A percentile compares a stretch with the other conserved stretches of the same genome.
Evolutionary conservation across 2,797 vertebrate species (phyloP).

Genomic region (Tragelaphus eurycerus): DNA sequence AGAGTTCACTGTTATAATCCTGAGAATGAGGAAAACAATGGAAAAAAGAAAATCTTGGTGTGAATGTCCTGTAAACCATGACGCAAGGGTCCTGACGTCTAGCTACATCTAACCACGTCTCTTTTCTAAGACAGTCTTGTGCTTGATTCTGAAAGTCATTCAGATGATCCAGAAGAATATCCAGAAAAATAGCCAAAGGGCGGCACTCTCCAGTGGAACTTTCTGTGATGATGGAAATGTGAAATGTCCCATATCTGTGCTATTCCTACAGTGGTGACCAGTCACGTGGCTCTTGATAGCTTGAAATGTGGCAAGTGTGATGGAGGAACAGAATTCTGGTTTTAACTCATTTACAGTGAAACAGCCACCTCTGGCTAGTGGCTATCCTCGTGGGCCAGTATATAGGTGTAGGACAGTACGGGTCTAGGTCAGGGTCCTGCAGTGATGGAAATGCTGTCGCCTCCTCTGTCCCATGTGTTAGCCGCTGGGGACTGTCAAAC

Average conservation of each 20-base stretch:
- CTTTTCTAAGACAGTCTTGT: not conserved
- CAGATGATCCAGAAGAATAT: not conserved
- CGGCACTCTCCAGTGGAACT: not conserved
- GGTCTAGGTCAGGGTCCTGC: not conserved
- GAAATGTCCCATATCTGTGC: fast-evolving
- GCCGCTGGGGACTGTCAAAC: no score
- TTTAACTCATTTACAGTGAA: not conserved
- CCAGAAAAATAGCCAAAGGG: not conserved
- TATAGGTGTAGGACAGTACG: not conserved
- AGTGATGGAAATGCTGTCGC: not conserved
- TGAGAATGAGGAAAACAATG: not conserved
- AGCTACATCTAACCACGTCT: not conserved
- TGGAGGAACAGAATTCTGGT: not conserved
- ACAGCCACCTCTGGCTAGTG: not conserved
- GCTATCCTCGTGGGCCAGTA: not conserved
- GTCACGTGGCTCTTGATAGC: fast-evolving
- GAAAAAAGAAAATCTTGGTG: not conserved
- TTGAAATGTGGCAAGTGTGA: not conserved
- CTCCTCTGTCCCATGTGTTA: not conserved
- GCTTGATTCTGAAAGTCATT: not conserved
- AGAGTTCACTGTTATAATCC: not conserved
- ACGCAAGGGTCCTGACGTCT: not conserved
- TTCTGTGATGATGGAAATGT: fast-evolving
- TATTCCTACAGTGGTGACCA: not conserved
- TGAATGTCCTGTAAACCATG: not conserved